phyloP scores from a whole-genome alignment of 2,888 invertebrate genomes.

The Tachina grossa region DNA sequence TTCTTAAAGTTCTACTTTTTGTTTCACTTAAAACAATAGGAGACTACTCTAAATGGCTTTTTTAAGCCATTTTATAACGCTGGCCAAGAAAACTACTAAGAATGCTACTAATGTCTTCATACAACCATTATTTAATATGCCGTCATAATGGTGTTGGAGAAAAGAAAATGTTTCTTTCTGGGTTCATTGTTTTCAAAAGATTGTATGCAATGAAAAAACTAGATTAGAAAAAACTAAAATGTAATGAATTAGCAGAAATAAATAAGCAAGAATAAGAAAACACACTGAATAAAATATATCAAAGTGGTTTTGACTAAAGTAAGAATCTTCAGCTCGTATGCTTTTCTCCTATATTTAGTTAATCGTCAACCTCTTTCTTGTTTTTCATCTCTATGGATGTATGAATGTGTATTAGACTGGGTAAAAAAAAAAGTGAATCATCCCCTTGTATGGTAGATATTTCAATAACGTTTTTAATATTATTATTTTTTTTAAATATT shows the following conservation, averaged over 20 bases:
- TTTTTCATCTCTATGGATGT: conserved; percentile 1
- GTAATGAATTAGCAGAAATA: not conserved
- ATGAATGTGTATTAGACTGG: not conserved
- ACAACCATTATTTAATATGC: conserved; percentile 3
- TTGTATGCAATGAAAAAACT: conserved; percentile 16
- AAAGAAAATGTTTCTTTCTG: not conserved
- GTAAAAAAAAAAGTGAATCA: no score
- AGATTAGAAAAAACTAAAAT: not conserved
- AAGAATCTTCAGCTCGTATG: conserved; percentile 4
- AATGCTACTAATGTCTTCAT: conserved; percentile 49
- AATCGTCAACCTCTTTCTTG: conserved; percentile 40
- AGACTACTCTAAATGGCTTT: conserved; percentile 50
- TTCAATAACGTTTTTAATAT: no score
- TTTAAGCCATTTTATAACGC: conserved; percentile 8
- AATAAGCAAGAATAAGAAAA: conserved; percentile 2
- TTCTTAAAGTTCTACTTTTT: conserved; percentile 40
- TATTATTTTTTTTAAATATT: no score
- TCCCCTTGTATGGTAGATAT: no score
- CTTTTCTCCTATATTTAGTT: not conserved
- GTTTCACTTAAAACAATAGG: conserved; percentile 40
- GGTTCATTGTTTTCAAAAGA: conserved; percentile 38
- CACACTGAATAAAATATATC: not conserved
- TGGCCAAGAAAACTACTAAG: not conserved
- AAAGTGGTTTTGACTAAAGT: conserved; percentile 37
- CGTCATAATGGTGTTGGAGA: conserved; percentile 32